Evolutionary conservation across 2,888 invertebrate species (phyloP).

Genomic region (Epicampocera succincta): DNA sequence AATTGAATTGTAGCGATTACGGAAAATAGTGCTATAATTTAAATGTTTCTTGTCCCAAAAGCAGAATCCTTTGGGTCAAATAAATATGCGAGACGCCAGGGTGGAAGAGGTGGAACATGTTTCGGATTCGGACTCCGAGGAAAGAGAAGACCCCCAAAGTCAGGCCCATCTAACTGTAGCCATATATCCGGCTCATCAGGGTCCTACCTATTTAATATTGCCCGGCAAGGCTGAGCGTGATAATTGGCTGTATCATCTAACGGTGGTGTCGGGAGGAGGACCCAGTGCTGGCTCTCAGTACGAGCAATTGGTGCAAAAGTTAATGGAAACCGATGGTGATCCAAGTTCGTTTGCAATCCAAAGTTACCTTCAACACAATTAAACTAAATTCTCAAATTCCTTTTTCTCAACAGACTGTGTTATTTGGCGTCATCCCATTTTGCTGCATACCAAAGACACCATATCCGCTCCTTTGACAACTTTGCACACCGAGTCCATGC

Average conservation of each 20-base stretch:
- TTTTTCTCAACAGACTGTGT: slow-evolving; percentile 87
- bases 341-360: slow-evolving; percentile 85
- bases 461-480: slow-evolving; percentile 95
- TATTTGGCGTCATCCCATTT: slow-evolving; percentile 95
- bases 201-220: slow-evolving; percentile 96
- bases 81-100: slow-evolving; percentile 96
- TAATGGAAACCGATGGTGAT: slow-evolving; percentile 98
- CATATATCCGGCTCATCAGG: slow-evolving; percentile 96
- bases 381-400: not conserved
- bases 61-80: slow-evolving; percentile 96
- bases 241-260: slow-evolving; percentile 91
- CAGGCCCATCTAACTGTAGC: slow-evolving; percentile 92
- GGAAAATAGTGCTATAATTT: slow-evolving; percentile 3
- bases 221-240: slow-evolving; percentile 97
- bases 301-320: slow-evolving; percentile 96
- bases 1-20: not conserved
- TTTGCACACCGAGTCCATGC: slow-evolving; percentile 92
- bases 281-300: slow-evolving; percentile 96
- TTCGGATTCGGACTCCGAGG: slow-evolving; percentile 95
- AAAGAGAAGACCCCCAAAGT: slow-evolving; percentile 88
- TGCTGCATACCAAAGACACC: slow-evolving; percentile 95
- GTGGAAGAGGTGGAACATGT: slow-evolving; percentile 97
- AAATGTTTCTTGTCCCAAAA: slow-evolving; percentile 5
- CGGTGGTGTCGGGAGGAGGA: slow-evolving; percentile 96
- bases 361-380: not conserved